Evolutionary conservation across 2,797 vertebrate genomes (phyloP), one percentile per base, ranked within the genome.

Genomic region (Leptoclinus maculatus): DNA sequence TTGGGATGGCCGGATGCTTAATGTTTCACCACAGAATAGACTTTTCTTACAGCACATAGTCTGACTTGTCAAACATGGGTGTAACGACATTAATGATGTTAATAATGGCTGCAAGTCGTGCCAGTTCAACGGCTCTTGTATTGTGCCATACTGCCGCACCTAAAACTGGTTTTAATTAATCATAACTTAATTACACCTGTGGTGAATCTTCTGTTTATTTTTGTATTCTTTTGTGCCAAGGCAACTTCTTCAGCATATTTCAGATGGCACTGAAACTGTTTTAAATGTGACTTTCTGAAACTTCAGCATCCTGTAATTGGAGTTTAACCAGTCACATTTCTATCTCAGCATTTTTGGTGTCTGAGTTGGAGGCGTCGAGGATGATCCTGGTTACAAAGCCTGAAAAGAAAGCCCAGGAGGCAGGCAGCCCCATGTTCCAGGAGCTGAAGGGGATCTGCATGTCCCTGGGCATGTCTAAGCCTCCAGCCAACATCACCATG

Each of bases 401-500:
- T 74, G 95, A 96, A 87, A 97, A 96, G 93, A 97, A 95, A 81
- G 93, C 90, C 60, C 95, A 95, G 91, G 97, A 97, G 88, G 82
- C 79, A 0, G 96, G 97, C 88, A 98, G 96, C 88, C 96, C 97
- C 47, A 92, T 95, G 80, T 99, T 99, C 93, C 92, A 95, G 93
- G 98, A 99, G 84, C 95, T 99, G 58, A 99, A 99, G 93, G 96
- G 96, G 58, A 97, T 99, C 93, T 99, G 98, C 92, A 94, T 99
- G 95, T 89, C 97, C 58, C 95, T 99, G 91, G 96, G 98, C 89
- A 99, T 99, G 98, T 99, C 98, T 87, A 99, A 99, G 90, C 98
- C 98, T 89, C 98, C 98, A 1, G 94, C 97, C 85, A 98, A 95
- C 95, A 99, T 99, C 94, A 96, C 97, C 49, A 99, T 99, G 98